A percentile compares a stretch with the other conserved stretches of the same genome.
Evolutionary conservation across 2,797 vertebrate species (phyloP).

Genomic region (Labroides dimidiatus): DNA sequence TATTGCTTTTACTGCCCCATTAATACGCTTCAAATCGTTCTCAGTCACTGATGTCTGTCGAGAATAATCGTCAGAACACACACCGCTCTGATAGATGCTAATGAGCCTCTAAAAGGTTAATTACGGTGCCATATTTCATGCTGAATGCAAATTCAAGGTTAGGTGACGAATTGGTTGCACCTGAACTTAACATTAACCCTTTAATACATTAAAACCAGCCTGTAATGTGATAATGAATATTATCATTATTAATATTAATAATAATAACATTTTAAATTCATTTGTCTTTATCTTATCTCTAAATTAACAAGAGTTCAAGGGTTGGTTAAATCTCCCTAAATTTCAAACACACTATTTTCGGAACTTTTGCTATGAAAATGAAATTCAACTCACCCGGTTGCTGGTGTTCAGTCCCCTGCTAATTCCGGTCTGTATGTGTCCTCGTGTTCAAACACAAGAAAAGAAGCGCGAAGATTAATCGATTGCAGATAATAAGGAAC

Average conservation of each 20-base stretch:
- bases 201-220: too few species aligned
- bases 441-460: conserved; percentile 20
- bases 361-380: neutral
- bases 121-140: conserved; percentile 29
- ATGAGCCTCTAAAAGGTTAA: conserved; percentile 46
- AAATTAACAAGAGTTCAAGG: too few species aligned
- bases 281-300: too few species aligned
- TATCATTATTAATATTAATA: too few species aligned
- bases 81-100: conserved; percentile 18
- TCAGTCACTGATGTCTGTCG: conserved; percentile 21
- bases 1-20: conserved; percentile 2
- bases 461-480: neutral
- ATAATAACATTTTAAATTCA: too few species aligned
- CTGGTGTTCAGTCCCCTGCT: conserved; percentile 1
- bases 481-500: neutral
- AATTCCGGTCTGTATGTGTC: neutral
- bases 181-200: neutral
- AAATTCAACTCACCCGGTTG: conserved; percentile 54
- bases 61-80: conserved; percentile 39
- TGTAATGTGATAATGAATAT: too few species aligned
- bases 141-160: conserved; percentile 14
- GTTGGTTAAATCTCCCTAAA: neutral
- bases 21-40: conserved; percentile 23
- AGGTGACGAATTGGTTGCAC: neutral
- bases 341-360: neutral